Evolutionary conservation across 2,797 vertebrate species (phyloP).

Genomic region (Gephyroberyx darwinii): DNA sequence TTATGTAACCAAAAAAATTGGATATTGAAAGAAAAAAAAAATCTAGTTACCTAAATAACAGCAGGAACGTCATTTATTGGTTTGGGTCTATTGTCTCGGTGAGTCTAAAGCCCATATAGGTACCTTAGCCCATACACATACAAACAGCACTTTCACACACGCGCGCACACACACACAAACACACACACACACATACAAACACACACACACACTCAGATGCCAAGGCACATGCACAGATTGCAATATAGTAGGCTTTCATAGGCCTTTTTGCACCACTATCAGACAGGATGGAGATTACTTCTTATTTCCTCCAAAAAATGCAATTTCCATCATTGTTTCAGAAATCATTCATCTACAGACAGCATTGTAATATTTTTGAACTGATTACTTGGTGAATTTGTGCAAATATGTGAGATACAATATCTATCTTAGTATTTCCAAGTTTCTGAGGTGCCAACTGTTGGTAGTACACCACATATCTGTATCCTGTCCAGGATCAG

Average conservation of each 20-base stretch:
- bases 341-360: not conserved
- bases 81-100: not conserved
- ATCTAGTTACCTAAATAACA: constrained; percentile 3
- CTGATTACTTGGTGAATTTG: not conserved
- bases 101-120: too few relatives aligned
- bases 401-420: not conserved
- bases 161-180: constrained; percentile 1
- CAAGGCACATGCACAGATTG: too few relatives aligned
- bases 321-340: not conserved
- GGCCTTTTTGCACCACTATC: constrained; percentile 20
- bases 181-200: too few relatives aligned
- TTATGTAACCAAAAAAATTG: constrained; percentile 74
- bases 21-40: constrained; percentile 22
- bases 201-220: not conserved
- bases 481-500: not conserved
- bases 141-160: constrained; percentile 5
- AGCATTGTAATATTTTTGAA: not conserved
- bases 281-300: not conserved
- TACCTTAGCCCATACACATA: too few relatives aligned
- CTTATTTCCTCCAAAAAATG: not conserved
- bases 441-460: not conserved
- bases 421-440: not conserved
- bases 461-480: not conserved
- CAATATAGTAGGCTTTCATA: too few relatives aligned
- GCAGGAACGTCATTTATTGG: not conserved